A percentile compares a stretch with the other conserved stretches of the same genome.
Conservation (phyloP, 2,888 invertebrate species). For the Erpobdella octoculata region DNA sequence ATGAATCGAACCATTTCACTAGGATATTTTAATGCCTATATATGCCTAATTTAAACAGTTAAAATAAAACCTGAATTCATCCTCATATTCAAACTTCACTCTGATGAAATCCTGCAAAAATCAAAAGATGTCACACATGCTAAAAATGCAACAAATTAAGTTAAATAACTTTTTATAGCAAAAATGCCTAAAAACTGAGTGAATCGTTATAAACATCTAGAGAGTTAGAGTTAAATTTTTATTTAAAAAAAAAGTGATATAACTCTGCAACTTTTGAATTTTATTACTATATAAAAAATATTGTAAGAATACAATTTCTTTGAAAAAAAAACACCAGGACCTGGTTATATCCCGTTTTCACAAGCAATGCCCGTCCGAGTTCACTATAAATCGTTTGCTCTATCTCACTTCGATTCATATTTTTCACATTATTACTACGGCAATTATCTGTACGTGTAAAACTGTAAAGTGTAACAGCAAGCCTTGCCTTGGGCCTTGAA, state of each 20-base stretch:
- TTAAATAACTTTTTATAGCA: not conserved
- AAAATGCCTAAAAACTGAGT: not conserved
- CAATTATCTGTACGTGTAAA: too few relatives aligned
- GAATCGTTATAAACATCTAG: not conserved
- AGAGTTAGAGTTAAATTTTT: not conserved
- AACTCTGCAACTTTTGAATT: too few relatives aligned
- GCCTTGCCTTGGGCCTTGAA: too few relatives aligned
- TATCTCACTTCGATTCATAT: slow-evolving; percentile 13
- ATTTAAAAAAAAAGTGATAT: not conserved
- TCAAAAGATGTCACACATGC: not conserved
- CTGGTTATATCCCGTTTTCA: slow-evolving; percentile 10
- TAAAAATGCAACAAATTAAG: not conserved
- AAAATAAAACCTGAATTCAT: slow-evolving; percentile 17
- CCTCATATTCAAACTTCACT: slow-evolving; percentile 24
- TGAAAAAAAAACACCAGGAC: not conserved
- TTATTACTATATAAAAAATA: not conserved
- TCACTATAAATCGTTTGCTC: slow-evolving; percentile 8
- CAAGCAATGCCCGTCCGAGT: slow-evolving; percentile 17
- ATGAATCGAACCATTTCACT: not conserved
- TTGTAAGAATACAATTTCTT: not conserved
- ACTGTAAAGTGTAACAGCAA: too few relatives aligned
- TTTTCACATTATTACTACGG: not conserved
- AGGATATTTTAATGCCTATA: not conserved
- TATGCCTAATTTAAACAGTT: not conserved
- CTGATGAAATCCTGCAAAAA: not conserved